Percentiles rank a stretch among this genome's conserved stretches.
Conservation (phyloP, 1,140 invertebrate species). For the Nephila pilipes region DNA sequence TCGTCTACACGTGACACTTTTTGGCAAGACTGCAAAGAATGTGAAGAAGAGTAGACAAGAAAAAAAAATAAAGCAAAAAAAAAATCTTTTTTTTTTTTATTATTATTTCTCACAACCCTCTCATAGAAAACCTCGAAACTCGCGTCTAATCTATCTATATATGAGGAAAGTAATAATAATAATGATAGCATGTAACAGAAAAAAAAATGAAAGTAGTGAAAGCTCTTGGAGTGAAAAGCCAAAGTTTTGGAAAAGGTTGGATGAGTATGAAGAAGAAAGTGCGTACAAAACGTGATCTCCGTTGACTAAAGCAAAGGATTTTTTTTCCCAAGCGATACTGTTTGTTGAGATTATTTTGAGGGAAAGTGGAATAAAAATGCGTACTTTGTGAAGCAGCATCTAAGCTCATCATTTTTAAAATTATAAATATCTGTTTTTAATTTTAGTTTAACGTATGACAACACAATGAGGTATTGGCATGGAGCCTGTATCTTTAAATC, state of each 20-base stretch:
- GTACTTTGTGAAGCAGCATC: neutral
- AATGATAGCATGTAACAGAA: neutral
- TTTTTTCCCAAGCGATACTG: neutral
- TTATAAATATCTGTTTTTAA: too few relatives aligned
- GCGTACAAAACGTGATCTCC: constrained; percentile 26
- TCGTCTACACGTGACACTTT: constrained; percentile 66
- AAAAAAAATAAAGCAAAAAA: neutral
- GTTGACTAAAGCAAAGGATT: neutral
- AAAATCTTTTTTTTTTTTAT: neutral
- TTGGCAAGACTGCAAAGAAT: constrained; percentile 58
- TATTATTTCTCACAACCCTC: neutral
- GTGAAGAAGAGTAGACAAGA: neutral
- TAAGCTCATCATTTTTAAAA: too few relatives aligned
- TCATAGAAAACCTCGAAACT: constrained; percentile 39
- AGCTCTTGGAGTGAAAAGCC: neutral
- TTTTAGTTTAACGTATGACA: too few relatives aligned
- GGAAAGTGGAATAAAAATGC: neutral
- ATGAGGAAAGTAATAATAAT: constrained; percentile 59
- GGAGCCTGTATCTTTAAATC: too few relatives aligned
- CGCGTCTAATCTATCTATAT: constrained; percentile 62
- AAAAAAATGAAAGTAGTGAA: neutral
- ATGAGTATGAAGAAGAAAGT: neutral
- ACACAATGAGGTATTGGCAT: too few relatives aligned
- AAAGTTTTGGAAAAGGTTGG: neutral
- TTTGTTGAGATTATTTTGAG: neutral